Evolutionary conservation across 2,888 invertebrate genomes (phyloP), one percentile per base, ranked within the genome.

Genomic region (Blera fallax): DNA sequence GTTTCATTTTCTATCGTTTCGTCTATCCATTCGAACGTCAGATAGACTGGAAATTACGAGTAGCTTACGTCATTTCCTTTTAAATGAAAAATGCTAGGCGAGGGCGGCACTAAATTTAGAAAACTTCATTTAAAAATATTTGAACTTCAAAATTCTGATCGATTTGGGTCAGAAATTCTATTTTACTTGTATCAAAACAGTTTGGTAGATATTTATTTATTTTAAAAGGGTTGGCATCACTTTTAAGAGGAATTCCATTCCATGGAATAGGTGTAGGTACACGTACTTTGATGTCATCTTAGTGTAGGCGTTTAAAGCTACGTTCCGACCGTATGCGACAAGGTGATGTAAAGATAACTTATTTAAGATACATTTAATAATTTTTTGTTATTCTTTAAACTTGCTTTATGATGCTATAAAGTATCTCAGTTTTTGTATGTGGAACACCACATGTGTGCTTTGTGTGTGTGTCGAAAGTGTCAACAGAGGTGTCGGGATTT

Each of bases 21-120:
- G 14, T 50, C 40, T 32, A 10, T 34, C 45, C 45, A 32, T 74
- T 65, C 27, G 32, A 50, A 16, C 45, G 58, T 21, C 18, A 48
- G n/a, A n/a, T n/a, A n/a, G n/a, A 73, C 54, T 62, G 37, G 58
- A 27, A 73, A 82, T 21, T 72, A n/a, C n/a, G n/a, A n/a, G n/a
- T n/a, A 14, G 72, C 78, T 83, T 83, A 48, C 83, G 83, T 83
- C 83, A 83, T 83, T 83, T 83, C 79, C 78, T 78, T 62, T 76
- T n/a, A 5, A 8, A 64, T 16, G 7, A 43, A 65, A 70, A 34
- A 10, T 24, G 10, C 40, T 24, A 8, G 10, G 24, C 37, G 78
- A 48, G 34, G 70, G 72, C 65, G 70, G 70, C 48, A 37, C 52
- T 78, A 65, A 32, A 67, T 56, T 78, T 62, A 78, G 72, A 83